Conservation (phyloP, 2,113 vertebrate genomes). For the Scolopax mira region DNA sequence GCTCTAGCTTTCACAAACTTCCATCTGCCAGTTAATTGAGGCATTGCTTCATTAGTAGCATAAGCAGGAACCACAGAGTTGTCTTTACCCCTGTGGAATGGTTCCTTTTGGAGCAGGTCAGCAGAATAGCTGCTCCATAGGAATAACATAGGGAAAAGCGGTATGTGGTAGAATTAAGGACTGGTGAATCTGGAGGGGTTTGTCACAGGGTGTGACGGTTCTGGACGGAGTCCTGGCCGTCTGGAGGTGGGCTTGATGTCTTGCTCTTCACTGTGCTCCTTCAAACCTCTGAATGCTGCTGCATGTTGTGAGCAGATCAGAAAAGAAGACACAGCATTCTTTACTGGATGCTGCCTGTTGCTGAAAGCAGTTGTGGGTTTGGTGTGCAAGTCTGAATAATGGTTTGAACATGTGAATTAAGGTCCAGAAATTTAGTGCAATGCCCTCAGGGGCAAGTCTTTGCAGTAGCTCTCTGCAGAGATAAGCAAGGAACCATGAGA, state of each 20-base stretch:
- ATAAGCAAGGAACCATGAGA: slow-evolving; percentile 33
- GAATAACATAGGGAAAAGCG: accelerated
- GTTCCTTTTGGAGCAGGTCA: neutral
- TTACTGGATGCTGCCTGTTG: neutral
- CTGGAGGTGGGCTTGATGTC: neutral
- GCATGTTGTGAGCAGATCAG: neutral
- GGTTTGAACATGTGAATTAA: slow-evolving; percentile 11
- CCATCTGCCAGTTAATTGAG: neutral
- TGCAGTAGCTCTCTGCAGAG: neutral
- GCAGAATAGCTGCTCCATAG: no score
- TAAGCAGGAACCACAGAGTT: neutral
- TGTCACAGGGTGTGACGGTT: neutral
- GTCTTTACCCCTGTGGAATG: accelerated
- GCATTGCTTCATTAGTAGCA: neutral
- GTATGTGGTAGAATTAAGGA: neutral
- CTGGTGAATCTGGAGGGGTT: neutral
- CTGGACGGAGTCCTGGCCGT: neutral
- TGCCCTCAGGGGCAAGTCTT: slow-evolving; percentile 7
- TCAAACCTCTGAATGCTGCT: neutral
- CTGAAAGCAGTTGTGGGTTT: neutral
- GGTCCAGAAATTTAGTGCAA: slow-evolving; percentile 1
- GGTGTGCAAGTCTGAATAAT: neutral
- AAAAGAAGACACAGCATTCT: neutral
- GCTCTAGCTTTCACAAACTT: neutral
- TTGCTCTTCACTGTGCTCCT: neutral